These are phyloP conservation scores for Druon quercuslanigerum DNA, from an alignment of 1,140 invertebrate genomes.

Conservation along the genomic window DNA sequence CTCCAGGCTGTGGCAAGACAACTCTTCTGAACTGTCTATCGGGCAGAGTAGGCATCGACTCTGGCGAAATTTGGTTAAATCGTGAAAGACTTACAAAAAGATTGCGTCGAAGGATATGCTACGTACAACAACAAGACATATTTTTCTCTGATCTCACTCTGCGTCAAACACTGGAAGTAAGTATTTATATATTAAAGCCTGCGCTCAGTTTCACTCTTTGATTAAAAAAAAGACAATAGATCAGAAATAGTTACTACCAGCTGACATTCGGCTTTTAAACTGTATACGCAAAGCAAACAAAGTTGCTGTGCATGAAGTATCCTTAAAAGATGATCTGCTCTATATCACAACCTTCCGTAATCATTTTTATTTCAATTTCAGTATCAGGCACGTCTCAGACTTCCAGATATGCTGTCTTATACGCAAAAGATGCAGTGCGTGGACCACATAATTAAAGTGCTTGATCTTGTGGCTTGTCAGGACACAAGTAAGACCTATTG, in stretches of 20 bases:
- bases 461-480: constrained; percentile 86
- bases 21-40: constrained; percentile 87
- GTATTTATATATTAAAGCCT: constrained; percentile 39
- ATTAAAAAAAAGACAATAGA: no score
- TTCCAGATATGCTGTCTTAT: constrained; percentile 85
- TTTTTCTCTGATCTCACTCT: constrained; percentile 90
- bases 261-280: no score
- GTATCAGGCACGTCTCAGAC: constrained; percentile 74
- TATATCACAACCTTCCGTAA: background rate
- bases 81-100: constrained; percentile 85
- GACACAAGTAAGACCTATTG: constrained; percentile 81
- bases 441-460: constrained; percentile 86
- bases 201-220: background rate
- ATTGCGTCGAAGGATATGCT: constrained; percentile 86
- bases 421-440: constrained; percentile 87
- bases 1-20: constrained; percentile 85
- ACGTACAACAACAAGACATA: constrained; percentile 90
- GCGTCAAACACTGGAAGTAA: constrained; percentile 85
- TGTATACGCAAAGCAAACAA: background rate
- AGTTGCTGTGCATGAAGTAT: background rate
- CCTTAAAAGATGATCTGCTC: background rate
- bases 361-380: constrained; percentile 51
- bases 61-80: constrained; percentile 85
- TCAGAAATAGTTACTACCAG: no score
- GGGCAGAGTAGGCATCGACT: constrained; percentile 81